phyloP scores from a whole-genome alignment of 2,797 vertebrate genomes.

The Otolemur crassicaudatus region DNA sequence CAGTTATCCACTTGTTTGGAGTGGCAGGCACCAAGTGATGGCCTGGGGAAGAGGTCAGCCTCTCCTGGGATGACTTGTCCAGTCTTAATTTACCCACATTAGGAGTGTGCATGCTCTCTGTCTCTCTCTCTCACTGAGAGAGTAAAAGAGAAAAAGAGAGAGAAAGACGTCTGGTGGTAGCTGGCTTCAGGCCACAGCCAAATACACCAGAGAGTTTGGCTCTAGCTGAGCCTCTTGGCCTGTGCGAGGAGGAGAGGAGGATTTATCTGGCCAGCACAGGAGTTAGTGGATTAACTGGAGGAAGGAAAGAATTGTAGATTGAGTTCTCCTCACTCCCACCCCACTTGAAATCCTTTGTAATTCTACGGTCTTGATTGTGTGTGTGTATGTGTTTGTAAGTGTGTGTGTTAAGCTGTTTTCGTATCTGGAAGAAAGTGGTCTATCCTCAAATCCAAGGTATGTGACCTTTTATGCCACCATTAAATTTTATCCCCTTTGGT shows the following conservation, averaged over 20 bases:
- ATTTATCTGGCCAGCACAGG: background rate
- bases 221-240: background rate
- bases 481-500: background rate
- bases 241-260: background rate
- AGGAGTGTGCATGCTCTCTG: background rate
- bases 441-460: background rate
- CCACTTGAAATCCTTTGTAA: background rate
- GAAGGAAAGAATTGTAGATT: background rate
- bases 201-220: background rate
- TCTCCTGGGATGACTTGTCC: constrained; percentile 30
- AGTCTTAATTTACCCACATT: constrained; percentile 60
- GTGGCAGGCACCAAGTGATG: constrained; percentile 72
- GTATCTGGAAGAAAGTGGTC: background rate
- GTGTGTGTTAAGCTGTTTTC: background rate
- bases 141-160: background rate
- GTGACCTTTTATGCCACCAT: background rate
- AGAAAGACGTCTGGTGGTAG: background rate
- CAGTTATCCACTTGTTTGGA: constrained; percentile 62
- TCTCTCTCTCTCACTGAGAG: background rate
- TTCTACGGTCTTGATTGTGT: background rate
- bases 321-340: background rate
- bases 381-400: background rate
- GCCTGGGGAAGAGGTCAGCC: constrained; percentile 68
- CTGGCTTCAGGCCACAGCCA: background rate
- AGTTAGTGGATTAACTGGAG: background rate